Evolutionary conservation across 2,797 vertebrate genomes (phyloP), one percentile per base, ranked within the genome.

Genomic region (Sarcoramphus papa): DNA sequence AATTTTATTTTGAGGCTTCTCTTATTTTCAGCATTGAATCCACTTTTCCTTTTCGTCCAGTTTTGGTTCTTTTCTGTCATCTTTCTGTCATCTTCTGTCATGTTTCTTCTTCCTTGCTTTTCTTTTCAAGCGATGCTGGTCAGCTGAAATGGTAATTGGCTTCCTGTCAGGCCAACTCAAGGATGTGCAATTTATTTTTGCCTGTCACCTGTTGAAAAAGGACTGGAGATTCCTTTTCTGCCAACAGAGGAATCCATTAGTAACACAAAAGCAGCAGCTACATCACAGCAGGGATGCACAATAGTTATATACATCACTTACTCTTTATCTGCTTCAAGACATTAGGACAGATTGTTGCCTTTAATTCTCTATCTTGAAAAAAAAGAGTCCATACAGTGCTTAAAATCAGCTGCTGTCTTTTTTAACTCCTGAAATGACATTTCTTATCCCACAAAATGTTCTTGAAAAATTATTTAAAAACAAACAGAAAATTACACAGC

Each of bases 161-260:
- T 95, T 62, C 41, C 53, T 94, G 60, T 72, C 43, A 95, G 53
- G 48, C 21, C 48, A 78, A 0, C 68, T 84, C 30, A 68, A 80
- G 22, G 54, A 78, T 81, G 37, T 83, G 45, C 50, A 94, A 62
- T 95, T 91, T 90, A 72, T 91, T 97, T 94, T 93, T 92, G 64
- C 53, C 68, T 88, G 57, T 91, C 82, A 96, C 96, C 88, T 96
- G 90, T 96, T 96, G 94, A 88, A 89, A 88, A 87, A 89, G 47
- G 20, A 51, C 20, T 72, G 37, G 35, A 94, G 72, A 72, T 90
- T 83, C 89, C 74, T 95, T 74, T 85, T 93, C 57, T 81, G 86
- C 40, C 72, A 64, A 48, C 53, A 53, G 69, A 84, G 12, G 35
- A 88, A 74, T 90, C 82, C 73, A 81, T 95, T 92, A 93, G 47